These are phyloP conservation scores for Pseudomyrmex cubaensis DNA, from an alignment of 1,140 invertebrate species.

Conservation along the genomic window DNA sequence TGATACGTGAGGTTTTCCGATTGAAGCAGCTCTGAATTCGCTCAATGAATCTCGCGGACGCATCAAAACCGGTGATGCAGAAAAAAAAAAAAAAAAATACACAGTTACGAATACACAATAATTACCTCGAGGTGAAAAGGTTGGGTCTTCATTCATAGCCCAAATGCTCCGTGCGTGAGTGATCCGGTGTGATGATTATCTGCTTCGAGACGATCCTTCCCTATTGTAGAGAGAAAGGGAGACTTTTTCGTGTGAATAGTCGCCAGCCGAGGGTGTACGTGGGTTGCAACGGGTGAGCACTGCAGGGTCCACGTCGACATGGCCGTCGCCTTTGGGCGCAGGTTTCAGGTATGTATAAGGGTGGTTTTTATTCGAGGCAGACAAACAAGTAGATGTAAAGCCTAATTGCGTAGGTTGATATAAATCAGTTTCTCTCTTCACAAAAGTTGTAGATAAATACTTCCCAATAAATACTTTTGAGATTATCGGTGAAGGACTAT, in stretches of 20 bases:
- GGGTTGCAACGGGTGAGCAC: slow-evolving; percentile 60
- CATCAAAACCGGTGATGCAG: background rate
- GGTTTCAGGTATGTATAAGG: slow-evolving; percentile 54
- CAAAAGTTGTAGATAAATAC: too few species aligned
- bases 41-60: background rate
- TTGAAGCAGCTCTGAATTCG: background rate
- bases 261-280: slow-evolving; percentile 56
- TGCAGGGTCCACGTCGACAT: slow-evolving; percentile 71
- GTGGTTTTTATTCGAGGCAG: background rate
- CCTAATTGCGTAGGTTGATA: background rate
- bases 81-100: too few species aligned
- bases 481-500: too few species aligned
- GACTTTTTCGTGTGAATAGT: slow-evolving; percentile 46
- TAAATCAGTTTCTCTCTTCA: too few species aligned
- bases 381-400: background rate
- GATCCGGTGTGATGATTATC: slow-evolving; percentile 42
- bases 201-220: background rate
- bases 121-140: slow-evolving; percentile 91
- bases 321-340: slow-evolving; percentile 56
- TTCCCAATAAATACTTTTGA: too few species aligned
- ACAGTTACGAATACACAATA: slow-evolving; percentile 9
- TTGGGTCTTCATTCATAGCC: slow-evolving; percentile 90
- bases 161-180: slow-evolving; percentile 76
- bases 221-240: background rate
- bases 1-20: too few species aligned